phyloP scores from a whole-genome alignment of 2,888 invertebrate species.

The Drosophila aldrichi region DNA sequence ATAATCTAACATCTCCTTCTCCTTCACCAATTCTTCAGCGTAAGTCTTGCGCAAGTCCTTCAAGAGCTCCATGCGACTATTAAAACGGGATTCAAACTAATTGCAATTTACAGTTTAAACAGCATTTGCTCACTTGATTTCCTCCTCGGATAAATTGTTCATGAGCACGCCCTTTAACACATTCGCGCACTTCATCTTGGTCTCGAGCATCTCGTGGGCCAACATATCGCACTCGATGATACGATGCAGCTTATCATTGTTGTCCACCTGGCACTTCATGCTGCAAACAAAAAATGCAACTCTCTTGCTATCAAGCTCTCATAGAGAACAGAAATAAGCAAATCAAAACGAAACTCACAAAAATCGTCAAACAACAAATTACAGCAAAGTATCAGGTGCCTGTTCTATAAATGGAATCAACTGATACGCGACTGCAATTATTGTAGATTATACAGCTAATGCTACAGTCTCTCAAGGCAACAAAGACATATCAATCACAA shows the following conservation, averaged over 20 bases:
- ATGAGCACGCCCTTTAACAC: constrained; percentile 77
- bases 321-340: too few relatives aligned
- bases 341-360: too few relatives aligned
- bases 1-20: constrained; percentile 55
- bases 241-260: constrained; percentile 80
- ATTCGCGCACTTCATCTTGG: constrained; percentile 74
- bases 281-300: constrained; percentile 46
- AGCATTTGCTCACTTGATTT: constrained; percentile 70
- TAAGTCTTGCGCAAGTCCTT: constrained; percentile 66
- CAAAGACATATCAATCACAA: too few relatives aligned
- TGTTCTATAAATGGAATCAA: too few relatives aligned
- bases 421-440: too few relatives aligned
- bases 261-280: constrained; percentile 81
- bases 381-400: too few relatives aligned
- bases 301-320: too few relatives aligned
- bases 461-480: too few relatives aligned
- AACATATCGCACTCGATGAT: constrained; percentile 76
- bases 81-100: accelerated
- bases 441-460: too few relatives aligned
- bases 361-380: too few relatives aligned
- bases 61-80: constrained; percentile 76
- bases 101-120: accelerated
- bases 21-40: constrained; percentile 48
- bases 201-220: constrained; percentile 73
- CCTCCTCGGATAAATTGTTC: constrained; percentile 82